A percentile compares a stretch with the other conserved stretches of the same genome.
These are phyloP conservation scores for Drosophila ironensis DNA, from an alignment of 1,140 invertebrate species.

Conservation along the genomic window DNA sequence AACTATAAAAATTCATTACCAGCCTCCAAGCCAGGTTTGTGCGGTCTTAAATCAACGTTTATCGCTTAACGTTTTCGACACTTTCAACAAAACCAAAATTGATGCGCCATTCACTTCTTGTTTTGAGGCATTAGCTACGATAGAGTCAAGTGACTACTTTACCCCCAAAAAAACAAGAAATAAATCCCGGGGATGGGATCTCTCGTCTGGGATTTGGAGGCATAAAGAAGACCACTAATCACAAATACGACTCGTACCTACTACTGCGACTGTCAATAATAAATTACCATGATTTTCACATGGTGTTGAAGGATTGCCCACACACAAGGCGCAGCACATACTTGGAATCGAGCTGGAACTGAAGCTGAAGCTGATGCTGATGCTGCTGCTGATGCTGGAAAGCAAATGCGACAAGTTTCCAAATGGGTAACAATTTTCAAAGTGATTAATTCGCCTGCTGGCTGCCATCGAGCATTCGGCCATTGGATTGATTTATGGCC, in stretches of 20 bases:
- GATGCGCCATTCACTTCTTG: conserved; percentile 25
- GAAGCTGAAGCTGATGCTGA: conserved; percentile 65
- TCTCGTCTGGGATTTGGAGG: conserved; percentile 17
- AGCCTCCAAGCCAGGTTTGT: background rate
- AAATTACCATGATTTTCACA: conserved; percentile 66
- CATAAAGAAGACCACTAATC: conserved; percentile 39
- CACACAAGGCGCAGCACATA: conserved; percentile 50
- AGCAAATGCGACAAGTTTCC: conserved; percentile 77
- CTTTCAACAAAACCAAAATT: conserved; percentile 20
- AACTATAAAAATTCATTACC: background rate
- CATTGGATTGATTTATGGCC: conserved; percentile 80
- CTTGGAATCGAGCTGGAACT: conserved; percentile 19
- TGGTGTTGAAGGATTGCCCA: conserved; percentile 74
- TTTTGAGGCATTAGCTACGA: background rate
- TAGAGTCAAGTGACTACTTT: too few species aligned
- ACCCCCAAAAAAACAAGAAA: background rate
- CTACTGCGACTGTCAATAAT: conserved; percentile 58
- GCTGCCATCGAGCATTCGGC: conserved; percentile 73
- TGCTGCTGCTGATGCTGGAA: conserved; percentile 54
- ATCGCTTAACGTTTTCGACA: conserved; percentile 35
- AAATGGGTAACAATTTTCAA: conserved; percentile 81
- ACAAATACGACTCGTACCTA: conserved; percentile 39
- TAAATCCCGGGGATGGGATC: conserved; percentile 2
- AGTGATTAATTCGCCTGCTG: conserved; percentile 80
- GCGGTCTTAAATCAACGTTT: conserved; percentile 21